phyloP scores from a whole-genome alignment of 2,797 vertebrate species.

The Galaxias olidus region DNA sequence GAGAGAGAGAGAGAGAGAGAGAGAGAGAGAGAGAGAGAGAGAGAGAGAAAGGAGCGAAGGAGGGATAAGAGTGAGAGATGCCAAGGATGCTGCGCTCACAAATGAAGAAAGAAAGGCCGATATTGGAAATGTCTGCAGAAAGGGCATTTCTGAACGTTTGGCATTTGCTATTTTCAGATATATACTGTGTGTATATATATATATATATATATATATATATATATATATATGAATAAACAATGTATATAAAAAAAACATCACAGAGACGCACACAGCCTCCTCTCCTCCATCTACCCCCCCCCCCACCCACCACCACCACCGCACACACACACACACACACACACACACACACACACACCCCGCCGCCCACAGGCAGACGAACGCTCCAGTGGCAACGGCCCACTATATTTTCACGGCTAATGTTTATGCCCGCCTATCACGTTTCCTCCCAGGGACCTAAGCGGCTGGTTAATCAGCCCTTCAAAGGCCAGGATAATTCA shows the following conservation, averaged over 20 bases:
- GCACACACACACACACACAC: too few relatives aligned
- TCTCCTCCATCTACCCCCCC: conserved; percentile 24
- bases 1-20: neutral
- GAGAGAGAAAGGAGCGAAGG: too few relatives aligned
- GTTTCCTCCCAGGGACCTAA: conserved; percentile 40
- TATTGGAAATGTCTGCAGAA: too few relatives aligned
- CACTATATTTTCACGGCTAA: conserved; percentile 21
- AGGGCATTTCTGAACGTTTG: too few relatives aligned
- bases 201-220: too few relatives aligned
- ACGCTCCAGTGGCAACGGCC: conserved; percentile 34
- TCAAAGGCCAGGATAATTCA: conserved; percentile 65
- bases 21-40: neutral
- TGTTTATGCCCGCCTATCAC: conserved; percentile 51
- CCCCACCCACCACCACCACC: neutral
- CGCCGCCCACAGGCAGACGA: conserved; percentile 53
- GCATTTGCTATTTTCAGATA: too few relatives aligned
- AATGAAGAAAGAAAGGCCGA: too few relatives aligned
- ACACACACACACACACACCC: neutral
- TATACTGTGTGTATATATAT: too few relatives aligned
- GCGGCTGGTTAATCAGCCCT: conserved; percentile 62
- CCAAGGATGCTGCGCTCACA: too few relatives aligned
- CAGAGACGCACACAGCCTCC: conserved; percentile 7
- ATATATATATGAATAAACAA: too few relatives aligned
- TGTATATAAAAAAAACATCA: too few relatives aligned
- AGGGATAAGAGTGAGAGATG: too few relatives aligned